phyloP scores from a whole-genome alignment of 2,797 vertebrate genomes.

The Benthosema pterotum region DNA sequence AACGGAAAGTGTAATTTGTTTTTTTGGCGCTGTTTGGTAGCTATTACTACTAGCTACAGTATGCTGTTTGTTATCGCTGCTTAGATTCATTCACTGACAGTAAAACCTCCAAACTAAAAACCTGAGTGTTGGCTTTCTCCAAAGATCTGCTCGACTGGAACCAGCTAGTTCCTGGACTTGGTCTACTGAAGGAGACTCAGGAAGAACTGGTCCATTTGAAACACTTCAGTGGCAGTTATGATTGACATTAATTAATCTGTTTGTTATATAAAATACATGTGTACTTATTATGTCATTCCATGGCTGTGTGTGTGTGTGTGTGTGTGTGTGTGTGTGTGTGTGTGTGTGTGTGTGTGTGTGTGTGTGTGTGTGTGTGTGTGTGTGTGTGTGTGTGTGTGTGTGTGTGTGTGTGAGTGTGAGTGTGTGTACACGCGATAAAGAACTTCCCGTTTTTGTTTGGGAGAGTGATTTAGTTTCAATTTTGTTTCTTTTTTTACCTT shows the following conservation, averaged over 20 bases:
- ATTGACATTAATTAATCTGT: conserved; percentile 16
- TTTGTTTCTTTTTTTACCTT: not conserved
- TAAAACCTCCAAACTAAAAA: too few relatives aligned
- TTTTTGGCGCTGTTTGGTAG: conserved; percentile 10
- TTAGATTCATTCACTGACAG: too few relatives aligned
- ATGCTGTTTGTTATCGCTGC: too few relatives aligned
- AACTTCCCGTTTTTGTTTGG: not conserved
- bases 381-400: not conserved
- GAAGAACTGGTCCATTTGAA: conserved; percentile 29
- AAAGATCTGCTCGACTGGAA: conserved; percentile 27
- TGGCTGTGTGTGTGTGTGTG: not conserved
- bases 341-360: not conserved
- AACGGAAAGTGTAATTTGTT: not conserved
- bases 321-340: conserved; percentile 1
- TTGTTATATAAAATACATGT: not conserved
- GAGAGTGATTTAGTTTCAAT: conserved; percentile 2
- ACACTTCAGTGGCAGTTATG: not conserved
- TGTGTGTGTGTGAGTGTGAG: not conserved
- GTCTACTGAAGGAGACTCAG: conserved; percentile 46
- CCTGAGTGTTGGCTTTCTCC: not conserved
- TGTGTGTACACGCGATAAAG: not conserved
- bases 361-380: conserved; percentile 5
- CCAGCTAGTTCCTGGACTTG: conserved; percentile 25
- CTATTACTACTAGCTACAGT: not conserved
- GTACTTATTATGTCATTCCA: conserved; percentile 23